Percentiles rank a stretch among this genome's conserved stretches.
These are phyloP conservation scores for Hermatobates lingyangjiaoensis DNA, from an alignment of 1,140 invertebrate genomes.

Conservation along the genomic window DNA sequence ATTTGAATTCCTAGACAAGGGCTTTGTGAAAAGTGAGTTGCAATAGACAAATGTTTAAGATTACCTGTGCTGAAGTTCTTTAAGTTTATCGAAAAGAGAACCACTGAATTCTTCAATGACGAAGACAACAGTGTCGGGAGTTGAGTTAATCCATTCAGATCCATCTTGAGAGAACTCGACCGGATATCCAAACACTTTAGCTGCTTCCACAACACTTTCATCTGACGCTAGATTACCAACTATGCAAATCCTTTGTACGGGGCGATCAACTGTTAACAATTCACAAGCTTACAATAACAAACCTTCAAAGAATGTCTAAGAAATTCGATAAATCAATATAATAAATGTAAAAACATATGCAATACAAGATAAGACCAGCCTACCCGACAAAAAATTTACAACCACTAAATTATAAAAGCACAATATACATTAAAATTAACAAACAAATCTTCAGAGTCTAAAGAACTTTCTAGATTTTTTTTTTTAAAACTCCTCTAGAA, in stretches of 20 bases:
- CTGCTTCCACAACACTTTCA: slow-evolving; percentile 9
- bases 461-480: too few species aligned
- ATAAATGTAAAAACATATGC: too few species aligned
- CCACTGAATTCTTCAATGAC: slow-evolving; percentile 17
- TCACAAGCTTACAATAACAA: background rate
- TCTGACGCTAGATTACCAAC: slow-evolving; percentile 6
- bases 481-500: too few species aligned
- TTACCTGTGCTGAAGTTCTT: slow-evolving; percentile 15
- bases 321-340: background rate
- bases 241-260: slow-evolving; percentile 12
- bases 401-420: too few species aligned
- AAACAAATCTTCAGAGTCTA: too few species aligned
- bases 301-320: background rate
- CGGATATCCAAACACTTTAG: slow-evolving; percentile 12
- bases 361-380: too few species aligned
- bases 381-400: too few species aligned
- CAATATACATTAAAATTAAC: too few species aligned
- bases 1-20: background rate
- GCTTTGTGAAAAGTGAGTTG: background rate
- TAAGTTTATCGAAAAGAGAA: slow-evolving; percentile 11
- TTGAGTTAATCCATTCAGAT: slow-evolving; percentile 8
- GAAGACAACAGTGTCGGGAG: slow-evolving; percentile 8
- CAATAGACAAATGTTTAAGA: background rate
- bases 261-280: background rate
- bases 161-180: slow-evolving; percentile 15